Evolutionary conservation across 2,888 invertebrate species (phyloP), one percentile per base, ranked within the genome.

Genomic region (Ectobius pallidus): DNA sequence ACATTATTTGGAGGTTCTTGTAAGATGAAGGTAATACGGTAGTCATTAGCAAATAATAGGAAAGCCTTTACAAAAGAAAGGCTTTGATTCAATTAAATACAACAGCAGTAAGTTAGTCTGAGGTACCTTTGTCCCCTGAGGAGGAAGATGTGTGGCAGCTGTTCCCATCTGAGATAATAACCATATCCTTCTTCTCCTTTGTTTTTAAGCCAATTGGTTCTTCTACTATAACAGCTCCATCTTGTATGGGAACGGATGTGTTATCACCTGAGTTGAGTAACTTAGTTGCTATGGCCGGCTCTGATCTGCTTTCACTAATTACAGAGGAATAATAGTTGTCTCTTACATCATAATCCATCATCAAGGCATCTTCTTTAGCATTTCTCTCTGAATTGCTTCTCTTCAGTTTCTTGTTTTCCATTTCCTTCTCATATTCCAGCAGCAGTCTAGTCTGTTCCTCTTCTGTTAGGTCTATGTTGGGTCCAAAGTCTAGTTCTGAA

Each of bases 391-490:
- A 49, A 25, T 61, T 67, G 20, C 49, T 46, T 61, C 30, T 32
- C n/a, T 22, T 27, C 22, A 70, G 25, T 68, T 65, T 75, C 71
- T 76, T 76, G 46, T 30, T 71, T 77, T 86, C 86, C 76, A 86
- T 88, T 81, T 91, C 91, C 73, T 85, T 87, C 80, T 91, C 91
- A 80, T 91, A 91, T 79, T 90, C 88, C 79, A 89, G 88, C 78
- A 91, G 82, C 70, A 91, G 84, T 78, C 89, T 83, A 3, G 85
- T 90, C 80, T 91, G 91, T 79, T 91, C 89, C 82, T 91, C 91
- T 82, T 91, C 91, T 3, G 91, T 88, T 70, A 91, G 82, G 82
- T 91, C 90, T 72, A 90, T 85, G 81, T 89, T 87, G 77, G 85
- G 83, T 49, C 88, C 86, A 83, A 90, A 89, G 81, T 90, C 89